Percentiles rank a stretch among this genome's conserved stretches.
phyloP scores from a whole-genome alignment of 2,113 vertebrate genomes.

The Toxotes jaculatrix region DNA sequence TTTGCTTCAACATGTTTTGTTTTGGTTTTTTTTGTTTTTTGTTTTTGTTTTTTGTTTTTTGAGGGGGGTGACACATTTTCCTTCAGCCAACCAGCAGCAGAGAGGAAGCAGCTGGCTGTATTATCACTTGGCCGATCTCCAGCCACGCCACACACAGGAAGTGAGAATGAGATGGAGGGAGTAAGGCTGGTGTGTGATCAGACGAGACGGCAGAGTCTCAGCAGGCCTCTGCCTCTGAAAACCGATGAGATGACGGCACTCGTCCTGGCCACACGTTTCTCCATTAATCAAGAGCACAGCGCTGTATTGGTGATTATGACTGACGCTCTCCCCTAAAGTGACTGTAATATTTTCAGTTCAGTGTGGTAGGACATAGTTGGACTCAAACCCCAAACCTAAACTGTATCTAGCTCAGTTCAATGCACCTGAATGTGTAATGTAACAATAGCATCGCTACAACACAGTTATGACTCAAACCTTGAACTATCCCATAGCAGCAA shows the following conservation, averaged over 20 bases:
- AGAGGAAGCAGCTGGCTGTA: constrained; percentile 49
- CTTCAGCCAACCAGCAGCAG: constrained; percentile 17
- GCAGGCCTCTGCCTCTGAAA: constrained; percentile 36
- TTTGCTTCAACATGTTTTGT: constrained; percentile 7
- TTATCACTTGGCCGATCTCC: constrained; percentile 53
- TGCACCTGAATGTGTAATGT: background rate
- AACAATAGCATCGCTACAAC: background rate
- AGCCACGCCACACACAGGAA: constrained; percentile 29
- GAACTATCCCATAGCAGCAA: background rate
- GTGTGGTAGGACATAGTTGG: constrained; percentile 11
- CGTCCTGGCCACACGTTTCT: constrained; percentile 1
- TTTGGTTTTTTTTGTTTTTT: background rate
- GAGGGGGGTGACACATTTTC: background rate
- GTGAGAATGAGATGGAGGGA: constrained; percentile 65
- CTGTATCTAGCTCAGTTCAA: background rate
- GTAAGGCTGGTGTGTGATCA: constrained; percentile 28
- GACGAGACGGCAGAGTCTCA: constrained; percentile 41
- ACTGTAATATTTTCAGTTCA: background rate
- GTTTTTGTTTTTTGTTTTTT: background rate
- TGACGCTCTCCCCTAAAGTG: constrained; percentile 18
- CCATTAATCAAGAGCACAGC: constrained; percentile 32
- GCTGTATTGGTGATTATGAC: constrained; percentile 3
- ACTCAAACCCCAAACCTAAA: constrained; percentile 16
- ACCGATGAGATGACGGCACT: constrained; percentile 2
- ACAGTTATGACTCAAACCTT: background rate